Evolutionary conservation across 2,113 vertebrate species (phyloP).

Genomic region (Paracanthobrama guichenoti): DNA sequence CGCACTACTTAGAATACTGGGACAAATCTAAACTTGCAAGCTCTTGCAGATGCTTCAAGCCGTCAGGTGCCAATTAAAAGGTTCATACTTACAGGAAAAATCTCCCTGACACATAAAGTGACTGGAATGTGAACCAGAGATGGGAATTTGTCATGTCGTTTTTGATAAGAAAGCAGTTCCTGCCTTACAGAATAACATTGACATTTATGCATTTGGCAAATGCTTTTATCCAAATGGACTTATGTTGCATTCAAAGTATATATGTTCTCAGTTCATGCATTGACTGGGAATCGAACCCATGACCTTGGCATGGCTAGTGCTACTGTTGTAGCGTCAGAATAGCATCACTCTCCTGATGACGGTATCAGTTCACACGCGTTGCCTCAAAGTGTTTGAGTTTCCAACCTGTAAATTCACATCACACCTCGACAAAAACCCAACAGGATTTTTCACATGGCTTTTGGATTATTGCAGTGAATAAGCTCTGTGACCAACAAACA

Average conservation of each 20-base stretch:
- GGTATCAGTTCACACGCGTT: background rate
- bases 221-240: background rate
- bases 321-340: background rate
- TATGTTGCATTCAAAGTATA: background rate
- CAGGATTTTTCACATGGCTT: background rate
- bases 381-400: background rate
- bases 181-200: background rate
- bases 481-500: background rate
- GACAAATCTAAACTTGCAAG: conserved; percentile 74
- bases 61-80: conserved; percentile 64
- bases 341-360: background rate
- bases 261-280: background rate
- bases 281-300: background rate
- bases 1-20: conserved; percentile 17
- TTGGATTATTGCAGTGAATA: background rate
- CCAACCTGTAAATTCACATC: background rate
- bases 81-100: conserved; percentile 33
- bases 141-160: background rate
- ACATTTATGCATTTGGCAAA: background rate
- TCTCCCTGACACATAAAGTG: conserved; percentile 11
- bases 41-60: conserved; percentile 55
- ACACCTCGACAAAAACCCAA: background rate
- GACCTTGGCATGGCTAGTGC: background rate
- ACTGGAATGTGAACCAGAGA: conserved; percentile 36
- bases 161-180: background rate